Conservation (phyloP, 2,888 invertebrate genomes). For the Strigamia transsilvanica region DNA sequence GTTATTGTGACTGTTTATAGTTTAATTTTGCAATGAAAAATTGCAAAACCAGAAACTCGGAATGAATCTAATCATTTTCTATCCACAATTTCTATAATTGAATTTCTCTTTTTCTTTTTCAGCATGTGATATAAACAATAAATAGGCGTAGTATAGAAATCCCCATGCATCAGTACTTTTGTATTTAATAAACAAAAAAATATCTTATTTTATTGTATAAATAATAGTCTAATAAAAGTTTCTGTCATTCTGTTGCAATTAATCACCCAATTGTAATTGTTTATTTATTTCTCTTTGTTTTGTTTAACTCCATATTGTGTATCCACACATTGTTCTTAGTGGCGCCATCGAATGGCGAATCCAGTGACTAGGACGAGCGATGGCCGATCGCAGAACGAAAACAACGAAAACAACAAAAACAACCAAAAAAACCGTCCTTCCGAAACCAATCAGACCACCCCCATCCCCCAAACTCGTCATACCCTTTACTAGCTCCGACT, state of each 20-base stretch:
- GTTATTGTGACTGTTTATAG: too few species aligned
- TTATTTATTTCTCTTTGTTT: too few species aligned
- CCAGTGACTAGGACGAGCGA: not conserved
- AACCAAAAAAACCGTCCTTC: not conserved
- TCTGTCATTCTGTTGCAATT: too few species aligned
- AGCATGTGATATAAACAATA: not conserved
- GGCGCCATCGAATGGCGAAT: not conserved
- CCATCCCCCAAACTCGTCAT: not conserved
- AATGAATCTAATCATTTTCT: too few species aligned
- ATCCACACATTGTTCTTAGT: not conserved
- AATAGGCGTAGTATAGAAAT: not conserved
- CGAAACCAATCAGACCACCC: not conserved
- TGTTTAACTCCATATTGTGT: too few species aligned
- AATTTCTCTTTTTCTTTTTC: not conserved
- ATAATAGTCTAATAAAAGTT: not conserved
- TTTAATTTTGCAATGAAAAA: too few species aligned
- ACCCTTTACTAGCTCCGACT: not conserved
- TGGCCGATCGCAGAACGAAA: slow-evolving; percentile 11
- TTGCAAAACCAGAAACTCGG: too few species aligned
- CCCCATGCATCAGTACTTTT: not conserved
- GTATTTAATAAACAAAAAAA: not conserved
- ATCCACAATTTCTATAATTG: too few species aligned
- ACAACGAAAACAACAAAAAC: not conserved
- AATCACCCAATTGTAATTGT: too few species aligned
- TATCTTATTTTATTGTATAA: not conserved